These are phyloP conservation scores for Pachyuromys duprasi DNA, from an alignment of 2,797 vertebrate genomes.

Conservation along the genomic window DNA sequence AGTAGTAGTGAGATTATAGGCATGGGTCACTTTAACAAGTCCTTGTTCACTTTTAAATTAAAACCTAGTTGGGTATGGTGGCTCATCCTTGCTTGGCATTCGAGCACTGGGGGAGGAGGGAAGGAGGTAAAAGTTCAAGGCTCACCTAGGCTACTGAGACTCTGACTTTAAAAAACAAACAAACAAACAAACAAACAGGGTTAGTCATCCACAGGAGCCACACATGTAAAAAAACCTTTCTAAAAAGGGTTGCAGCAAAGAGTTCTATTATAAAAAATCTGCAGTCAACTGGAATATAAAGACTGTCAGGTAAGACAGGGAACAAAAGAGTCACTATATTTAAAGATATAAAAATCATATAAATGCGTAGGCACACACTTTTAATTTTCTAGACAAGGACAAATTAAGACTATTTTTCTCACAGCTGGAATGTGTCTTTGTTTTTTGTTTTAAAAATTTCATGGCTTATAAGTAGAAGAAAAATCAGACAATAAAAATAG, in stretches of 20 bases:
- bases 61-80: not conserved
- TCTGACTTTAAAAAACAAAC: not conserved
- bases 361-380: not conserved
- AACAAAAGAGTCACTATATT: not conserved
- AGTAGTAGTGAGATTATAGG: no score
- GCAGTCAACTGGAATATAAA: not conserved
- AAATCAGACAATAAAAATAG: not conserved
- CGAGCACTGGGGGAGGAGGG: not conserved
- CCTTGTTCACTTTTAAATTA: not conserved
- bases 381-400: not conserved
- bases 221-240: not conserved
- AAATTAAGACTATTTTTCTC: not conserved
- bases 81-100: not conserved
- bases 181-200: not conserved
- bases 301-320: not conserved
- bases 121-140: not conserved
- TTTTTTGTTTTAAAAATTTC: not conserved
- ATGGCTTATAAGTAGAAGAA: not conserved
- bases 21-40: not conserved
- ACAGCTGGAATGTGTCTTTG: not conserved
- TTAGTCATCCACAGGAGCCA: not conserved
- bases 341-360: not conserved
- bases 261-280: not conserved
- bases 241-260: not conserved
- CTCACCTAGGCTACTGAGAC: not conserved